Evolutionary conservation across 2,888 invertebrate species (phyloP).

Genomic region (Tachina fera): DNA sequence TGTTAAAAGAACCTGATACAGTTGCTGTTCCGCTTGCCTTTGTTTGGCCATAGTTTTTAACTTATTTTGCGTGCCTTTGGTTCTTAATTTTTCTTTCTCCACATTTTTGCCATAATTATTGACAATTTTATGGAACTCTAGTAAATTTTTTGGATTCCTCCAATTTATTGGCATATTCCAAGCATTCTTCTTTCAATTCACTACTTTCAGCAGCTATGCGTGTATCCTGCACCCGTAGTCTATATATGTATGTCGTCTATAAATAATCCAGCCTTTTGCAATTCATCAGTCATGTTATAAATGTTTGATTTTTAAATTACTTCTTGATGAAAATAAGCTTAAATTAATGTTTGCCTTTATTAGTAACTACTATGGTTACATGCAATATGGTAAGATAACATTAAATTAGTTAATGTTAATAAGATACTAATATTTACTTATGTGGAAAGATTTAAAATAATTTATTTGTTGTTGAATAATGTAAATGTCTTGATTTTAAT

Average conservation of each 20-base stretch:
- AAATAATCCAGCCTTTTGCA: conserved; percentile 90
- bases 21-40: conserved; percentile 92
- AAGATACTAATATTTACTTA: too few species aligned
- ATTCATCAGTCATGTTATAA: conserved; percentile 87
- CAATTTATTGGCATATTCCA: conserved; percentile 92
- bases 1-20: conserved; percentile 89
- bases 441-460: too few species aligned
- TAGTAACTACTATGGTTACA: too few species aligned
- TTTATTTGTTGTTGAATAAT: too few species aligned
- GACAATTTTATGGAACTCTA: conserved; percentile 89
- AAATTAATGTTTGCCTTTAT: too few species aligned
- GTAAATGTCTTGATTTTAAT: too few species aligned
- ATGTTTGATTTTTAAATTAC: not conserved
- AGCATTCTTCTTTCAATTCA: conserved; percentile 93
- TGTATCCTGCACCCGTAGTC: conserved; percentile 89
- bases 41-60: conserved; percentile 94
- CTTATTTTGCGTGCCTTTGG: conserved; percentile 93
- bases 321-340: not conserved
- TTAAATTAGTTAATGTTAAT: too few species aligned
- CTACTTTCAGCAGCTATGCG: conserved; percentile 90
- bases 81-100: conserved; percentile 94
- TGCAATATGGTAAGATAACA: too few species aligned
- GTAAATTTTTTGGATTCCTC: conserved; percentile 92
- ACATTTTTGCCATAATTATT: conserved; percentile 92
- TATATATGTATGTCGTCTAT: conserved; percentile 91